Percentiles rank a stretch among this genome's conserved stretches.
Evolutionary conservation across 2,797 vertebrate genomes (phyloP).

Genomic region (Aphelocoma californica): DNA sequence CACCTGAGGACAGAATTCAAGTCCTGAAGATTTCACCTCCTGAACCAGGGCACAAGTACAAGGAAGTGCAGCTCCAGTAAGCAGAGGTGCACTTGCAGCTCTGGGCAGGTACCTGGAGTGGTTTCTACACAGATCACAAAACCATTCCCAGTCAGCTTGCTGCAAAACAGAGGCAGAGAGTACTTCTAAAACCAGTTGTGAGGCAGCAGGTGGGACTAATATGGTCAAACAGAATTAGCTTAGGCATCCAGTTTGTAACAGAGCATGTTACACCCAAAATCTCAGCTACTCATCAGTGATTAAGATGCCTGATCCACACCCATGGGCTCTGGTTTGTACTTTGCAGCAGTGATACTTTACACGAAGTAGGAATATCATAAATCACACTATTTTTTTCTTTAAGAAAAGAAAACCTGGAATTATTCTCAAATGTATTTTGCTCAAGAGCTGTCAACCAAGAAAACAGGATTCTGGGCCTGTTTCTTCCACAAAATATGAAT

Average conservation of each 20-base stretch:
- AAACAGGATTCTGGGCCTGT: not conserved
- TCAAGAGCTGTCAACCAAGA: not conserved
- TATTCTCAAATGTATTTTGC: not conserved
- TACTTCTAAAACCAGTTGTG: rapidly evolving
- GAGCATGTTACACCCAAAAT: not conserved
- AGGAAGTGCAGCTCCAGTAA: not conserved
- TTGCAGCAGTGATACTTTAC: not conserved
- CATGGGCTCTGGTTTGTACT: not conserved
- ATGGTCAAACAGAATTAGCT: not conserved
- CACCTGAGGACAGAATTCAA: not conserved
- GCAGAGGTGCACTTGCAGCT: not conserved
- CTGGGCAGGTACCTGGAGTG: rapidly evolving
- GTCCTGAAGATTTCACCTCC: not conserved
- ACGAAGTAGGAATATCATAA: not conserved
- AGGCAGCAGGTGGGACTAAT: not conserved
- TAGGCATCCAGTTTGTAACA: not conserved
- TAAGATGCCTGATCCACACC: no score
- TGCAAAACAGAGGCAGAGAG: not conserved
- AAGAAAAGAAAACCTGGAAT: not conserved
- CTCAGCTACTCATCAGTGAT: not conserved
- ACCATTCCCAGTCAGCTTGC: not conserved
- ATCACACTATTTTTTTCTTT: not conserved
- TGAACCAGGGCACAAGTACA: not conserved
- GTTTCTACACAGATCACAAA: not conserved
- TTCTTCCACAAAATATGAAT: not conserved